A percentile compares a stretch with the other conserved stretches of the same genome.
Conservation (phyloP, 2,113 vertebrate genomes). For the Saimiri boliviensis region DNA sequence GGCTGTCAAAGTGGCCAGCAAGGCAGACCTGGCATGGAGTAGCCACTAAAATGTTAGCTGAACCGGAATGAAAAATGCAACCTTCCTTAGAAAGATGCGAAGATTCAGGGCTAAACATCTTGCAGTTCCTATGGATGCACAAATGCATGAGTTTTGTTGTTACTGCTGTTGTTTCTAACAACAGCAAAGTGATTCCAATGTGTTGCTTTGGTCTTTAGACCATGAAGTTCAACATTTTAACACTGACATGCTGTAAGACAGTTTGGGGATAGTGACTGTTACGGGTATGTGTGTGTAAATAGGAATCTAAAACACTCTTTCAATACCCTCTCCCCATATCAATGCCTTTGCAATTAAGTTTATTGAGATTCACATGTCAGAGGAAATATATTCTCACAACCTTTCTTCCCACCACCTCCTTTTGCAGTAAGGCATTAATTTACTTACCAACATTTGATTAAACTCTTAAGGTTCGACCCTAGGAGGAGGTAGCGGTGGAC, state of each 20-base stretch:
- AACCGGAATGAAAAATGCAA: conserved; percentile 12
- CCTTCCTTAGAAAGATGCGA: background rate
- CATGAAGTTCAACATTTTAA: background rate
- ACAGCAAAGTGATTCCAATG: background rate
- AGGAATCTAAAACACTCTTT: background rate
- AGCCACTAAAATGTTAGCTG: background rate
- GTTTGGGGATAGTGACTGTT: background rate
- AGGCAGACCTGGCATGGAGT: background rate
- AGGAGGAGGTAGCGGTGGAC: conserved; percentile 67
- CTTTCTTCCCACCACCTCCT: conserved; percentile 45
- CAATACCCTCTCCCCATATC: background rate
- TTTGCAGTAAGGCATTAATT: conserved; percentile 57
- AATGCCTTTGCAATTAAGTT: conserved; percentile 37
- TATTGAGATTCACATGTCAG: background rate
- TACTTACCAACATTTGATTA: conserved; percentile 71
- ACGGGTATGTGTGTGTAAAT: background rate
- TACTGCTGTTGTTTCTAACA: background rate
- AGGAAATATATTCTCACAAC: conserved; percentile 31
- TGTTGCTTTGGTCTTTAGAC: conserved; percentile 19
- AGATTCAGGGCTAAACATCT: conserved; percentile 13
- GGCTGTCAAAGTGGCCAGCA: background rate
- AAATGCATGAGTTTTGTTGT: background rate
- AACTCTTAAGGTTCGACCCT: conserved; percentile 60
- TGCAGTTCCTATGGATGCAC: background rate
- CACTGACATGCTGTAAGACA: background rate